Base-by-base conservation (phyloP, 2,797 vertebrate species). In the Smutsia gigantea region DNA sequence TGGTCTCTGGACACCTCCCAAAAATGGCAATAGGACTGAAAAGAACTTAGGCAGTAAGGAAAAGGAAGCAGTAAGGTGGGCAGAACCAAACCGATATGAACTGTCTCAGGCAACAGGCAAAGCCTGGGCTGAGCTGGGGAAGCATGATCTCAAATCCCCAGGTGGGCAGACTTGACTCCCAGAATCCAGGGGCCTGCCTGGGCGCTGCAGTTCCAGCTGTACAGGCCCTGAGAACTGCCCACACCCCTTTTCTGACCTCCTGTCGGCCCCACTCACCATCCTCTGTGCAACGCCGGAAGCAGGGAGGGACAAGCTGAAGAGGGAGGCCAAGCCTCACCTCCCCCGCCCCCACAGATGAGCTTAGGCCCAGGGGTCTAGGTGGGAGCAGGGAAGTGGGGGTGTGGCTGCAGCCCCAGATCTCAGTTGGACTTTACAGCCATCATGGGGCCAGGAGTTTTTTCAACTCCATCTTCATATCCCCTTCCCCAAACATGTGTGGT, bases 221-320 rank as follows among this genome's bases (percentile, higher is more conserved):
- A 96, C 95, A 98, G 97, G 97, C 97, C 97, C 97, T 42, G 34
- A 95, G 95, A 97, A 96, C 97, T 98, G 97, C 98, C 98, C 98
- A 98, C 98, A 98, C 98, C 98, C 98, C 98, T 97, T 29, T 97
- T 97, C 59, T 99, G 98, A 98, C 98, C 98, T 98, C 98, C 94
- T 97, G 95, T 97, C 31, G 98, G 98, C 98, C 98, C 92, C 21
- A 39, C 94, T 98, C 95, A 93, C 97, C 93, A 23, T 98, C 96
- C 98, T 97, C 98, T 98, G 97, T 97, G 96, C 98, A 95, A 97
- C 19, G 29, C 90, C 94, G 98, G 98, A 98, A 98, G 98, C 97
- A 97, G 97, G 98, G 98, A 98, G 98, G 98, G 98, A 98, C 91
- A 55, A 19, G 55, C 97, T 79, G 55, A 17, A 57, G 96, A 98